phyloP scores from a whole-genome alignment of 64 coral and sea anemone species.

The Hydrozoanthus tunicans region DNA sequence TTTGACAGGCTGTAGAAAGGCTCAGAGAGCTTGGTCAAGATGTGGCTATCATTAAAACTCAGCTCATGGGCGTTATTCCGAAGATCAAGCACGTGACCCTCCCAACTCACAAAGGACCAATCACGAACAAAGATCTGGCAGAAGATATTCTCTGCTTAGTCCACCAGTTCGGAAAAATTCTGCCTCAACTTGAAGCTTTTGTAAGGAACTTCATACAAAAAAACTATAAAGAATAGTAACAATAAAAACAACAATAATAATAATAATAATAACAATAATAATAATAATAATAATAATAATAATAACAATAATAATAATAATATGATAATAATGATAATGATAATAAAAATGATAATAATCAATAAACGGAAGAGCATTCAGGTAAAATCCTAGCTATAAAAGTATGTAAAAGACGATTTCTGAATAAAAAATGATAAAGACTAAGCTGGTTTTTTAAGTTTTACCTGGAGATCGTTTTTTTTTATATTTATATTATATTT shows the following conservation, averaged over 20 bases:
- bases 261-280: not conserved
- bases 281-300: not conserved
- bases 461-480: too few species aligned
- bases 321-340: not conserved
- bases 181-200: constrained; percentile 51
- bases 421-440: too few species aligned
- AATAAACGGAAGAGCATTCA: too few species aligned
- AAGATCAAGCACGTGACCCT: constrained; percentile 45
- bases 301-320: not conserved
- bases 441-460: too few species aligned
- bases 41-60: constrained; percentile 31
- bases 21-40: constrained; percentile 28
- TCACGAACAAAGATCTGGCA: constrained; percentile 33
- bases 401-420: too few species aligned
- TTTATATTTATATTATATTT: too few species aligned
- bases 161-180: constrained; percentile 50
- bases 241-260: not conserved
- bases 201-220: constrained; percentile 6
- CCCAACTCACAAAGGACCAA: constrained; percentile 40
- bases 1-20: constrained; percentile 14
- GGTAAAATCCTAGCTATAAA: too few species aligned
- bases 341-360: too few species aligned
- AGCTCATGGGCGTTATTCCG: constrained; percentile 17
- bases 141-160: constrained; percentile 55
- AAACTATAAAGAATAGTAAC: not conserved